phyloP scores from a whole-genome alignment of 2,888 invertebrate species.

The Drosophila lutescens region DNA sequence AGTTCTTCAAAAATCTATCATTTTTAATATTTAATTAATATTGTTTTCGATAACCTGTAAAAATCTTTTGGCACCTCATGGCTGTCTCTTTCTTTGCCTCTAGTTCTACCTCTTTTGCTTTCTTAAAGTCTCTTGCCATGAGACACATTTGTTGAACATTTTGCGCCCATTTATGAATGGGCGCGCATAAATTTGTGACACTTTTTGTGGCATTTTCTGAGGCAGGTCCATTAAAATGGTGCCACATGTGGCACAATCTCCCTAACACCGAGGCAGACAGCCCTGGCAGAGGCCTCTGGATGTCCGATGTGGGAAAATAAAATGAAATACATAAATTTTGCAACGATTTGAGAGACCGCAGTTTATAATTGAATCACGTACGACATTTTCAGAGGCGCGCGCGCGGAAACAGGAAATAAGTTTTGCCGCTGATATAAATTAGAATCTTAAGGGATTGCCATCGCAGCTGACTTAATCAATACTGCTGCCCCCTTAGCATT shows the following conservation, averaged over 20 bases:
- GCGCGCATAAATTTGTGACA: slow-evolving; percentile 73
- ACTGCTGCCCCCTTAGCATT: slow-evolving; percentile 20
- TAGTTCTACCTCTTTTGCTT: not conserved
- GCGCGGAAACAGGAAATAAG: slow-evolving; percentile 76
- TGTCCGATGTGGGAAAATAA: slow-evolving; percentile 69
- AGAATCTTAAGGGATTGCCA: slow-evolving; percentile 78
- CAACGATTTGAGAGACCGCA: slow-evolving; percentile 83
- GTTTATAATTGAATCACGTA: slow-evolving; percentile 85
- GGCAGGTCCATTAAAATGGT: slow-evolving; percentile 74
- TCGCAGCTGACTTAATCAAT: slow-evolving; percentile 64
- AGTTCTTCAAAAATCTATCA: too few species aligned
- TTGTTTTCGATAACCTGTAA: too few species aligned
- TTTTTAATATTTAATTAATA: too few species aligned
- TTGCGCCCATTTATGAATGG: slow-evolving; percentile 59
- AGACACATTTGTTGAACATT: slow-evolving; percentile 54
- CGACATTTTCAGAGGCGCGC: slow-evolving; percentile 75
- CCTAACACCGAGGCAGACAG: slow-evolving; percentile 5
- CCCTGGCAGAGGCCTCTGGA: slow-evolving; percentile 25
- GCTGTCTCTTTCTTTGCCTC: not conserved
- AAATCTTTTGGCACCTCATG: not conserved
- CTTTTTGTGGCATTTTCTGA: slow-evolving; percentile 74
- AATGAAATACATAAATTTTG: slow-evolving; percentile 83
- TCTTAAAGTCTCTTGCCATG: slow-evolving; percentile 16
- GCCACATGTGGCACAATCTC: slow-evolving; percentile 68
- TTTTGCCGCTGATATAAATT: slow-evolving; percentile 77